These are phyloP conservation scores for Tachina lurida DNA, from an alignment of 2,888 invertebrate genomes.

Conservation along the genomic window DNA sequence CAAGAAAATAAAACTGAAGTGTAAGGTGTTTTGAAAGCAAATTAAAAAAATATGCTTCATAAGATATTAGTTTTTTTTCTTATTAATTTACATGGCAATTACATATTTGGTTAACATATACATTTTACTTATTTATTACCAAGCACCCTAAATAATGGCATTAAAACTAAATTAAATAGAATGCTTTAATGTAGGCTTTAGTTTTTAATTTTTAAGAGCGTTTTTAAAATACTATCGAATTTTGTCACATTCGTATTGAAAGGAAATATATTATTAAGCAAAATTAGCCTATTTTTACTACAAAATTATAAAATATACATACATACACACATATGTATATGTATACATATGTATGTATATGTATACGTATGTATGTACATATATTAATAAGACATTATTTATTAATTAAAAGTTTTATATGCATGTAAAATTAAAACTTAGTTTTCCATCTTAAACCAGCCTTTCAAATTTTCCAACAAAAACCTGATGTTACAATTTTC, in stretches of 20 bases:
- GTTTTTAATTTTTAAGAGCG: no score
- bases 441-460: neutral
- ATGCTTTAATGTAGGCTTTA: no score
- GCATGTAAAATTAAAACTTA: slow-evolving; percentile 10
- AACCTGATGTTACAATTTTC: slow-evolving; percentile 61
- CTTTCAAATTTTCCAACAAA: slow-evolving; percentile 18
- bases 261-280: no score
- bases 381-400: neutral
- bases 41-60: neutral
- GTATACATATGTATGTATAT: neutral
- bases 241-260: no score
- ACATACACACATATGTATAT: neutral
- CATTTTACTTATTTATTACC: no score
- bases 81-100: no score
- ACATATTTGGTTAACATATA: no score
- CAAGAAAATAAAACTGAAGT: neutral
- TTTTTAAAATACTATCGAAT: no score
- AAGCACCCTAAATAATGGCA: no score
- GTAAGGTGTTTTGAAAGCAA: neutral
- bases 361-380: neutral
- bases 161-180: no score
- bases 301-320: neutral
- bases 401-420: neutral
- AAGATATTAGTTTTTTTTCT: no score
- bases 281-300: no score